Base-by-base conservation (phyloP, 1,140 invertebrate species). In the Aleiodes sp. region DNA sequence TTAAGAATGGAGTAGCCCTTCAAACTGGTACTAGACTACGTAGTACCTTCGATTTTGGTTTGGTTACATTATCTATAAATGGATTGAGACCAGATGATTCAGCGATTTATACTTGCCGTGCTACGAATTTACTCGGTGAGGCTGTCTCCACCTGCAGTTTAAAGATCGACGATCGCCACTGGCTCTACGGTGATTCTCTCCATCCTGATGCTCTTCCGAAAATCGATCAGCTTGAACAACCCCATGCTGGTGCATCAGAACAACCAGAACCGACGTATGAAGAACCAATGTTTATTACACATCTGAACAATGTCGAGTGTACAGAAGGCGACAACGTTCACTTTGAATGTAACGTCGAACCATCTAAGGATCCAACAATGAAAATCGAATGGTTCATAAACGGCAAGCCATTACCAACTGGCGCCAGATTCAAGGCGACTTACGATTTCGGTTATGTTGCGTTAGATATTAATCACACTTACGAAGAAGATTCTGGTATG, bases 301-400 rank as follows among this genome's bases (percentile, higher is more conserved):
- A 97, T 82, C 86, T 98, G 57, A 97, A 97, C 81, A 95, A 97
- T 78, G 92, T 97, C 9, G 91, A 95, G 77, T 94, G 94, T 76
- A 92, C 91, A 66, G 97, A 99, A 88, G 93, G 93, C 59, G 95
- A 97, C 68, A 94, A 93, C 69, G 94, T 93, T 72, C 95, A 96
- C 83, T 99, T 99, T 79, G 96, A 98, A 84, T 98, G 96, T 81
- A 93, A 93, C 73, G 94, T 99, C 4, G 94, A 98, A 82, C 97
- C 97, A 35, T 93, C 95, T 9, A 94, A 95, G 82, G 97, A 99
- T 87, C 96, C 96, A 1, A 97, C 94, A 9, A 92, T 98, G 88
- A 93, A 93, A 77, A 94, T 97, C 75, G 94, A 96, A 85, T 96
- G 95, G 94, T 95, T 94, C 86, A 88, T 94, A 60, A 96, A 96